Percentiles rank a stretch among this genome's conserved stretches.
These are phyloP conservation scores for Lepidonotus clava DNA, from an alignment of 2,888 invertebrate genomes.

Conservation along the genomic window DNA sequence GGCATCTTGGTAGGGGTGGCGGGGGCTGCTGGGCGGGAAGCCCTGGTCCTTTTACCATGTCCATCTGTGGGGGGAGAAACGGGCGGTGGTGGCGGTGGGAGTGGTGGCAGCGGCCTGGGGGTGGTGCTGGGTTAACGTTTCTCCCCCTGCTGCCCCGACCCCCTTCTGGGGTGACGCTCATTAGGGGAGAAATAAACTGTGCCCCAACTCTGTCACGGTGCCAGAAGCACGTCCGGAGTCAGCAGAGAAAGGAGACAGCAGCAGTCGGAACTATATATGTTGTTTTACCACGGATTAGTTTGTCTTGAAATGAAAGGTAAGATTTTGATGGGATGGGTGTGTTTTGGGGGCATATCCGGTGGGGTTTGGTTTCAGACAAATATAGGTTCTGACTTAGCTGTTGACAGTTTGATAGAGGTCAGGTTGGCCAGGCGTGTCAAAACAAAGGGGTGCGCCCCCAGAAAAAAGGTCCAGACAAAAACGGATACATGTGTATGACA, in stretches of 20 bases:
- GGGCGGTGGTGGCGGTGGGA: not conserved
- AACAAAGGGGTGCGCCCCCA: not conserved
- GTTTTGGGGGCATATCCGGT: too few species aligned
- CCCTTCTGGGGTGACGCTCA: constrained; percentile 53
- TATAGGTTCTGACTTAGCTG: too few species aligned
- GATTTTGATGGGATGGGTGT: too few species aligned
- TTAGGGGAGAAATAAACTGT: constrained; percentile 35
- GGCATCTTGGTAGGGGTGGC: not conserved
- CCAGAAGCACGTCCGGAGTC: constrained; percentile 39
- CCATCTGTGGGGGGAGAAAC: constrained; percentile 21
- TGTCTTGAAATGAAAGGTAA: too few species aligned
- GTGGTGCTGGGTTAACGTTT: not conserved
- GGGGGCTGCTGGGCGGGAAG: not conserved
- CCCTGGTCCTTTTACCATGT: constrained; percentile 20
- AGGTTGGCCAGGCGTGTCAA: not conserved
- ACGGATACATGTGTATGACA: not conserved
- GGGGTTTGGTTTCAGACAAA: too few species aligned
- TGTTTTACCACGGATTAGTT: too few species aligned
- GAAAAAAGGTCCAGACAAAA: not conserved
- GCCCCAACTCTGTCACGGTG: constrained; percentile 36
- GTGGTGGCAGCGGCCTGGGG: not conserved
- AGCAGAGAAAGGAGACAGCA: too few species aligned
- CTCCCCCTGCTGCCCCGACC: constrained; percentile 18
- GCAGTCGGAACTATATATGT: too few species aligned
- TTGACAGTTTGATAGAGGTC: not conserved